Conservation (phyloP, 2,113 vertebrate species). For the Phyllostomus discolor region DNA sequence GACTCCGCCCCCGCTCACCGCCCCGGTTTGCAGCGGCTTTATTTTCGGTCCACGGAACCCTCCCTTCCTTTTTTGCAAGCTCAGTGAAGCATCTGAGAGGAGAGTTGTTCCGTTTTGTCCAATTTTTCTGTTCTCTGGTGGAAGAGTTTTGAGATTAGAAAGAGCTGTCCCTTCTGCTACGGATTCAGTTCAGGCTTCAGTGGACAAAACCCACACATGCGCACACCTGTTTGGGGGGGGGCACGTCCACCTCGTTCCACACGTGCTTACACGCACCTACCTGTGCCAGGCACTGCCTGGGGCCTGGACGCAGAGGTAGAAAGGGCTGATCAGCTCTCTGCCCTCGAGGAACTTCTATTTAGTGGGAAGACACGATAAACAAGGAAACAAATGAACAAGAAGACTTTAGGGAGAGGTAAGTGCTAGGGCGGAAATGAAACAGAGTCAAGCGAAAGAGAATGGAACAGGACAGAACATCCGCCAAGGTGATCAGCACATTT, state of each 20-base stretch:
- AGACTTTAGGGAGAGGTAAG: not conserved
- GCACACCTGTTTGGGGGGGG: not conserved
- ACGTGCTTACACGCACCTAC: accelerated
- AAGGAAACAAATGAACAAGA: not conserved
- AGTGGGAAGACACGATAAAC: not conserved
- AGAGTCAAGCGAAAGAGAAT: not conserved
- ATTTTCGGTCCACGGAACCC: not conserved
- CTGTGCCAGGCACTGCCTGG: not conserved
- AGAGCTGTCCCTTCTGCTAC: not conserved
- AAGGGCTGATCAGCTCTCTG: not conserved
- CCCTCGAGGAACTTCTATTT: not conserved
- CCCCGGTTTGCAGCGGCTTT: not conserved
- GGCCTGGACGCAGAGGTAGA: no score
- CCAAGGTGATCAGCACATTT: not conserved
- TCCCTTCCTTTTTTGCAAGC: not conserved
- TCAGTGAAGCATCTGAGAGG: not conserved
- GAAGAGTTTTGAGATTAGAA: not conserved
- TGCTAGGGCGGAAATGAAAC: not conserved
- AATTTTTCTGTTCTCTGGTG: not conserved
- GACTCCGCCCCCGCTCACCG: accelerated
- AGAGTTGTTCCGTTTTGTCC: not conserved
- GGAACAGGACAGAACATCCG: not conserved
- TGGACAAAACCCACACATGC: accelerated
- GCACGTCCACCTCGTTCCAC: not conserved
- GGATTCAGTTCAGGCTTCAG: not conserved